Evolutionary conservation across 2,113 vertebrate genomes (phyloP), one percentile per base, ranked within the genome.

Genomic region (Girardinichthys multiradiatus): DNA sequence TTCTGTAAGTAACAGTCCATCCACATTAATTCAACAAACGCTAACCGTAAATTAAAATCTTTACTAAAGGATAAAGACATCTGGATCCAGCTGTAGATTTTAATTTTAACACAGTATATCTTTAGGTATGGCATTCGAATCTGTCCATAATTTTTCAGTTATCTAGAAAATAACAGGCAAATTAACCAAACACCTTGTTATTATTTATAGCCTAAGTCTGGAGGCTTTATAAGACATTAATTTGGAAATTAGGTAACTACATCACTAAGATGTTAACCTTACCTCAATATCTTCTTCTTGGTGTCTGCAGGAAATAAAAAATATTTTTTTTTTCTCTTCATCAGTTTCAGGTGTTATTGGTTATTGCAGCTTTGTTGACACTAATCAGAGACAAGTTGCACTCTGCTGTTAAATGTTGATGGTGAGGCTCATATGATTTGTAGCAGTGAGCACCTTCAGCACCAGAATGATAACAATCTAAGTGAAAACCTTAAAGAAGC

Each of bases 371-470:
- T 68, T 67, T 82, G 71, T 81, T 85, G 75, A 84, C 31, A n/a
- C 28, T 77, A 68, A 76, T 62, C 14, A 35, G 11, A 75, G 28
- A 57, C 67, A 76, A 64, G 84, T 73, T 65, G 80, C 77, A 82
- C 82, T 89, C 83, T 70, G 76, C 71, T 75, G 72, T 39, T 77
- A 24, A 82, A 77, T 68, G 74, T 71, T 72, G 87, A 89, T 86
- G 80, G 81, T 79, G 68, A 74, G 62, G 64, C 76, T 80, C 83
- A 90, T 87, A 80, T 78, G 85, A 82, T 80, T 81, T 75, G 66
- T 76, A 76, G 72, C 73, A 67, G 67, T 61, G 72, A 72, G 69
- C 48, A 64, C 3, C 39, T 30, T 67, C 74, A 10, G 70, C 77
- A 67, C 11, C 42, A 28, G 87, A 86, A 87, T 85, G 72, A 80